These are phyloP conservation scores for Dicentrarchus labrax DNA, from an alignment of 2,113 vertebrate genomes.

Conservation along the genomic window DNA sequence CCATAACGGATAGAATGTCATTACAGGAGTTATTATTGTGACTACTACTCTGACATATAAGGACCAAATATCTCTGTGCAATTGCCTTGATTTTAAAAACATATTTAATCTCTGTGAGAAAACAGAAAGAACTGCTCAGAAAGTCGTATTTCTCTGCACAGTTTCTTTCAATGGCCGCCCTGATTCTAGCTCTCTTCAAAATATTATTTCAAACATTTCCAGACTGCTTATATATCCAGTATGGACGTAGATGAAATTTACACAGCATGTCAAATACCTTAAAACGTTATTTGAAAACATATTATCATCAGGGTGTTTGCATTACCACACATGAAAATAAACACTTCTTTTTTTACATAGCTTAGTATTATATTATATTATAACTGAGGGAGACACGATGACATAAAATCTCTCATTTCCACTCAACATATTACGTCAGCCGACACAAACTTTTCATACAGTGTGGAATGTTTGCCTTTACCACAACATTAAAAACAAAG, in stretches of 20 bases:
- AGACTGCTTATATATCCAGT: not conserved
- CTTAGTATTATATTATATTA: conserved; percentile 26
- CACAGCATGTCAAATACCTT: not conserved
- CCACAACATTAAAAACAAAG: conserved; percentile 27
- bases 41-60: not conserved
- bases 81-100: not conserved
- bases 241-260: not conserved
- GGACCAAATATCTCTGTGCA: not conserved
- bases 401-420: conserved; percentile 22
- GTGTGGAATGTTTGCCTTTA: conserved; percentile 27
- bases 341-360: not conserved
- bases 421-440: conserved; percentile 26
- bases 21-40: not conserved
- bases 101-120: not conserved
- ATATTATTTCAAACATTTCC: conserved; percentile 24
- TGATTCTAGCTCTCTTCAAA: conserved; percentile 3
- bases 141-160: not conserved
- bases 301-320: conserved; percentile 8
- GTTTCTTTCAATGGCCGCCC: not conserved
- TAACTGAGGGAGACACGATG: not conserved
- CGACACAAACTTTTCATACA: conserved; percentile 8
- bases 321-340: conserved; percentile 28
- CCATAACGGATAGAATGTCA: not conserved
- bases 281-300: conserved; percentile 13
- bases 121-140: not conserved